A percentile compares a stretch with the other conserved stretches of the same genome.
Conservation (phyloP, 1,140 invertebrate genomes). For the Acromyrmex heyeri region DNA sequence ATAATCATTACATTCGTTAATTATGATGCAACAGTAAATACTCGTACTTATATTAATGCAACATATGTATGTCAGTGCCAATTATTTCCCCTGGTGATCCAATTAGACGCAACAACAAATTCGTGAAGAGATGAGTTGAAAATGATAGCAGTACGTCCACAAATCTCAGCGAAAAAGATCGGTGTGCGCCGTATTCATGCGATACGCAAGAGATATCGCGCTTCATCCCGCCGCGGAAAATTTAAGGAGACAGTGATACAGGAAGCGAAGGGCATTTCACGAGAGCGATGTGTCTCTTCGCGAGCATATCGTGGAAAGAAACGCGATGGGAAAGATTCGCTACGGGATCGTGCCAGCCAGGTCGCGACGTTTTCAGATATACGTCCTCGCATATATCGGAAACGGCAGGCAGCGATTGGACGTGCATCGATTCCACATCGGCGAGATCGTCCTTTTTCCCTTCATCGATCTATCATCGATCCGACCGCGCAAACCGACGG, state of each 20-base stretch:
- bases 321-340: slow-evolving; percentile 39
- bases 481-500: neutral
- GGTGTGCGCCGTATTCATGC: slow-evolving; percentile 19
- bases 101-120: neutral
- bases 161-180: slow-evolving; percentile 15
- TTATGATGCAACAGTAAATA: neutral
- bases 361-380: slow-evolving; percentile 14
- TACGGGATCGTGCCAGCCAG: slow-evolving; percentile 23
- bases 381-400: slow-evolving; percentile 17
- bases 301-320: slow-evolving; percentile 49
- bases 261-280: slow-evolving; percentile 10
- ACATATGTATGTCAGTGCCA: neutral
- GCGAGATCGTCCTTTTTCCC: neutral
- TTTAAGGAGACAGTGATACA: slow-evolving; percentile 56
- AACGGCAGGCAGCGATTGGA: slow-evolving; percentile 43
- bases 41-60: neutral
- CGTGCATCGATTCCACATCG: slow-evolving; percentile 7
- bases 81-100: neutral
- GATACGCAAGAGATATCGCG: slow-evolving; percentile 23
- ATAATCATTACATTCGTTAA: slow-evolving; percentile 11
- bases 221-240: slow-evolving; percentile 36
- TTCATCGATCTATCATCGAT: slow-evolving; percentile 24
- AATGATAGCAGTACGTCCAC: neutral
- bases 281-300: slow-evolving; percentile 40
- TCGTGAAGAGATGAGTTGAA: neutral